Evolutionary conservation across 1,140 invertebrate genomes (phyloP).

Genomic region (Heliothis virescens): DNA sequence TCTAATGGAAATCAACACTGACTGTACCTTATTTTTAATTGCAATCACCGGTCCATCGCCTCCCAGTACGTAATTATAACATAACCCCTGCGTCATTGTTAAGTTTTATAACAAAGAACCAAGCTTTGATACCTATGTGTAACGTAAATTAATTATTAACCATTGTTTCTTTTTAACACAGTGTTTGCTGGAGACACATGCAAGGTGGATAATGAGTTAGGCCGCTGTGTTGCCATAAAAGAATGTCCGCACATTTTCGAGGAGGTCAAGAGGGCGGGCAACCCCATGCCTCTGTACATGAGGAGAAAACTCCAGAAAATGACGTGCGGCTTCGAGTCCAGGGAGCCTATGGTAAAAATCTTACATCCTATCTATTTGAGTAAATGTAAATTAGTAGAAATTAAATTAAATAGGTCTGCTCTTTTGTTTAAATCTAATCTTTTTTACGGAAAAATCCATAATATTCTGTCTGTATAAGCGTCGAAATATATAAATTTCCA

Average conservation of each 20-base stretch:
- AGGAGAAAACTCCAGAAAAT: slow-evolving; percentile 65
- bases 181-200: slow-evolving; percentile 65
- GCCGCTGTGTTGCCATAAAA: slow-evolving; percentile 54
- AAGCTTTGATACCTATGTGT: background rate
- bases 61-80: background rate
- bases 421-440: no score
- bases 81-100: slow-evolving; percentile 4
- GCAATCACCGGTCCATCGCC: background rate
- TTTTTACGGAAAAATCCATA: no score
- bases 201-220: no score
- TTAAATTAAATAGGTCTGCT: no score
- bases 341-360: slow-evolving; percentile 68
- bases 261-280: slow-evolving; percentile 66
- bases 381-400: no score
- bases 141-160: background rate
- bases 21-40: no score
- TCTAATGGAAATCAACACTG: no score
- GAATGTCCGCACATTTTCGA: slow-evolving; percentile 63
- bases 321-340: slow-evolving; percentile 69
- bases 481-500: no score
- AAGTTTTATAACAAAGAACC: background rate
- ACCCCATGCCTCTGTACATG: slow-evolving; percentile 67
- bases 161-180: slow-evolving; percentile 46
- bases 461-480: no score
- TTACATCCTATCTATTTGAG: background rate